Percentiles rank a stretch among this genome's conserved stretches.
Evolutionary conservation across 2,888 invertebrate species (phyloP).

Genomic region (Gortyna flavago): DNA sequence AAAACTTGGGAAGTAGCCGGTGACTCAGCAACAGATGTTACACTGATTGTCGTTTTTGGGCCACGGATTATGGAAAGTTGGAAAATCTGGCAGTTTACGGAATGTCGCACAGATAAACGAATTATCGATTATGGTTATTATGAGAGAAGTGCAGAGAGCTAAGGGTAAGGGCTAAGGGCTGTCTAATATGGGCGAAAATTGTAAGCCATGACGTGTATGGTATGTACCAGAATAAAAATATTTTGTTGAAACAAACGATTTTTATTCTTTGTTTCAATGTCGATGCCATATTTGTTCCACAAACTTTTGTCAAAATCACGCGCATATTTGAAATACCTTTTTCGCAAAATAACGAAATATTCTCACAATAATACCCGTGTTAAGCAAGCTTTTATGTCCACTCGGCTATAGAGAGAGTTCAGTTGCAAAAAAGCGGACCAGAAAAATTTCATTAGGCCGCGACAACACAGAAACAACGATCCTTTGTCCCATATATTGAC

Average conservation of each 20-base stretch:
- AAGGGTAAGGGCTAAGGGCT: background rate
- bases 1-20: constrained; percentile 48
- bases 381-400: constrained; percentile 48
- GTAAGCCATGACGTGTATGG: background rate
- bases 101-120: background rate
- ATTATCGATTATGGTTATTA: background rate
- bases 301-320: constrained; percentile 25
- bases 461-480: constrained; percentile 82
- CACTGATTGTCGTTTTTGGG: constrained; percentile 35
- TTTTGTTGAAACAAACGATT: background rate
- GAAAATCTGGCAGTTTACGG: constrained; percentile 9
- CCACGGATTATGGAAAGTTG: constrained; percentile 10
- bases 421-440: constrained; percentile 71
- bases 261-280: constrained; percentile 3
- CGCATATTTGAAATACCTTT: constrained; percentile 29
- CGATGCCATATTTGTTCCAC: constrained; percentile 3
- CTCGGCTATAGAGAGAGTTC: constrained; percentile 44
- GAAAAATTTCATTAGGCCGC: constrained; percentile 84
- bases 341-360: constrained; percentile 13
- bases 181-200: background rate
- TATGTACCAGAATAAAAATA: background rate
- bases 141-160: background rate
- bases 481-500: constrained; percentile 88
- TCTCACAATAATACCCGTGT: constrained; percentile 35
- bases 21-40: constrained; percentile 53